Conservation (phyloP, 1,140 invertebrate species). For the Meteorus sp. region DNA sequence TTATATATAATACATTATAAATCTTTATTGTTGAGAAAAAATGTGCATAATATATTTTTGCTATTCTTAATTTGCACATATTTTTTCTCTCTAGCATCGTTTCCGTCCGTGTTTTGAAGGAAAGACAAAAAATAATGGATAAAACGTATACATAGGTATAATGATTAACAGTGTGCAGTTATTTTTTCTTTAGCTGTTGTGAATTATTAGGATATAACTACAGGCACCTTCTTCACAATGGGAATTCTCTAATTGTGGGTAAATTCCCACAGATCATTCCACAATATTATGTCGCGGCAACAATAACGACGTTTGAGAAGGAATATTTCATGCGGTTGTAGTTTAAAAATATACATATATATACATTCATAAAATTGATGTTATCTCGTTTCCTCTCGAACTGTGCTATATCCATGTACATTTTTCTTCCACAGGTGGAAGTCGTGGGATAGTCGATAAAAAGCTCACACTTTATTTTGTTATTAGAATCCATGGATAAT, state of each 20-base stretch:
- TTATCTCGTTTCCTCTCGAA: slow-evolving; percentile 53
- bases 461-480: too few relatives aligned
- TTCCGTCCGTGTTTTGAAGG: slow-evolving; percentile 2
- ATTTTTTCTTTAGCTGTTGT: slow-evolving; percentile 52
- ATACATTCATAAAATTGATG: slow-evolving; percentile 40
- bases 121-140: slow-evolving; percentile 32
- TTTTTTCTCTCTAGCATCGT: background rate
- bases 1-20: slow-evolving; percentile 27
- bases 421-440: slow-evolving; percentile 9
- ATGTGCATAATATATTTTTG: slow-evolving; percentile 7
- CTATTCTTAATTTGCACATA: background rate
- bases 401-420: slow-evolving; percentile 27
- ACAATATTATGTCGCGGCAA: slow-evolving; percentile 47
- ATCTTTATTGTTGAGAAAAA: background rate
- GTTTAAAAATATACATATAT: too few relatives aligned
- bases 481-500: background rate
- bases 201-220: slow-evolving; percentile 53
- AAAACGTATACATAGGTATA: too few relatives aligned
- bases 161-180: slow-evolving; percentile 45
- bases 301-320: slow-evolving; percentile 51
- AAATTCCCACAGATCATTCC: slow-evolving; percentile 55
- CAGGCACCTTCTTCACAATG: slow-evolving; percentile 46
- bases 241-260: slow-evolving; percentile 58
- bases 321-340: slow-evolving; percentile 35
- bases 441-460: background rate